Evolutionary conservation across 2,113 vertebrate species (phyloP).

Genomic region (Aldabrachelys gigantea): DNA sequence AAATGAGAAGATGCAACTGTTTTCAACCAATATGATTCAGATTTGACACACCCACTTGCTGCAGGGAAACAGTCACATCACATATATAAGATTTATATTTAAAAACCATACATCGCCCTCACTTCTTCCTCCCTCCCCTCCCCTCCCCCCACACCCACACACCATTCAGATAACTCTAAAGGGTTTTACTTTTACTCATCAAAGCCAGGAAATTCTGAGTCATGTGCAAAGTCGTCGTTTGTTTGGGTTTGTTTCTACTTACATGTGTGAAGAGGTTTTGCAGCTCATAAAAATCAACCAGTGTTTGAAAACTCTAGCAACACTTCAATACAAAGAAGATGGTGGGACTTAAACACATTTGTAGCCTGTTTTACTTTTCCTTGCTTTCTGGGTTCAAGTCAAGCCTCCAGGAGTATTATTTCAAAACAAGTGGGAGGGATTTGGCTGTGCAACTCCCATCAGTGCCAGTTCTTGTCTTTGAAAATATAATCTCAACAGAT

Average conservation of each 20-base stretch:
- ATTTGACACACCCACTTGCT: background rate
- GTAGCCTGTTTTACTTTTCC: background rate
- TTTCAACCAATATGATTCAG: constrained; percentile 26
- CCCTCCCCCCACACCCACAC: background rate
- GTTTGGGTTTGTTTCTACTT: background rate
- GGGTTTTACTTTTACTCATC: background rate
- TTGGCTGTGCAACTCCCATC: background rate
- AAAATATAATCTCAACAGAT: background rate
- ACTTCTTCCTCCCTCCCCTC: background rate
- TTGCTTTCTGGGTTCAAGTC: background rate
- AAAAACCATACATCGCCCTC: background rate
- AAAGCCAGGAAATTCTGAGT: constrained; percentile 8
- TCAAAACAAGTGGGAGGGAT: background rate
- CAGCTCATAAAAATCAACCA: background rate
- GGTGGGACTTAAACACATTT: background rate
- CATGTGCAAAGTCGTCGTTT: background rate
- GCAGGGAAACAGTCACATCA: background rate
- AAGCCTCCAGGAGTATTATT: background rate
- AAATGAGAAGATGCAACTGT: constrained; percentile 9
- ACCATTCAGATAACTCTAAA: background rate
- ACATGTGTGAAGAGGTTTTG: background rate
- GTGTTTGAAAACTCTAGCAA: background rate
- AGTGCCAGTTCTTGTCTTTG: background rate
- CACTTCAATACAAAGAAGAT: background rate
- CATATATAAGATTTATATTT: background rate